These are phyloP conservation scores for Eupithecia centaureata DNA, from an alignment of 2,888 invertebrate genomes.

Conservation along the genomic window DNA sequence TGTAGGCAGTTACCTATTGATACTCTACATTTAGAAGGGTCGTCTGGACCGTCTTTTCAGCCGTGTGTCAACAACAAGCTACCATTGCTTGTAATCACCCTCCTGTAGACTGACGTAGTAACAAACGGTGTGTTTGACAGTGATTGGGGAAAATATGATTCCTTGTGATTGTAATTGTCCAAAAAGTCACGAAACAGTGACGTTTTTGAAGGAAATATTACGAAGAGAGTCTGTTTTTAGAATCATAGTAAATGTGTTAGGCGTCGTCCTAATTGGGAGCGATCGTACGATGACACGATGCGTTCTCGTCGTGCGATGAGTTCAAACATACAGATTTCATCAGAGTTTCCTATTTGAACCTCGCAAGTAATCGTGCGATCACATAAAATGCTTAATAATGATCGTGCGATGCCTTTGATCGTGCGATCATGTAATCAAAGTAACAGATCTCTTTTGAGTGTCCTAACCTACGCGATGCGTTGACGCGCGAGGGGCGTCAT, in stretches of 20 bases:
- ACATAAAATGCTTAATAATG: too few species aligned
- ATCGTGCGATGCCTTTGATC: too few species aligned
- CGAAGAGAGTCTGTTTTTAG: neutral
- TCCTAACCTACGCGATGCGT: too few species aligned
- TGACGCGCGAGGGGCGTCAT: too few species aligned
- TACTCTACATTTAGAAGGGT: neutral
- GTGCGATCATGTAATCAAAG: too few species aligned
- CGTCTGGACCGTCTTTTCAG: neutral
- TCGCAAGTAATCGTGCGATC: too few species aligned
- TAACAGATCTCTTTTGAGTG: too few species aligned
- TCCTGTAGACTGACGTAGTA: neutral
- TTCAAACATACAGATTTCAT: too few species aligned
- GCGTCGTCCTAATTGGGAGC: too few species aligned
- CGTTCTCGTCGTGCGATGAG: too few species aligned
- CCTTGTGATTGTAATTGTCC: constrained; percentile 20
- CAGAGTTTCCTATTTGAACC: too few species aligned
- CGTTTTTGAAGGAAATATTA: neutral
- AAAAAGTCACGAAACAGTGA: constrained; percentile 20
- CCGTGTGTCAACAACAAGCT: constrained; percentile 12
- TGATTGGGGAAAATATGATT: constrained; percentile 33
- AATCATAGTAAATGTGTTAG: neutral
- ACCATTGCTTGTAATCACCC: neutral
- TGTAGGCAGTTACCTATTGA: neutral
- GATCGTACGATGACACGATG: too few species aligned
- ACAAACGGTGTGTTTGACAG: constrained; percentile 27